Conservation (phyloP, 2,888 invertebrate genomes). For the Cybosia mesomella region DNA sequence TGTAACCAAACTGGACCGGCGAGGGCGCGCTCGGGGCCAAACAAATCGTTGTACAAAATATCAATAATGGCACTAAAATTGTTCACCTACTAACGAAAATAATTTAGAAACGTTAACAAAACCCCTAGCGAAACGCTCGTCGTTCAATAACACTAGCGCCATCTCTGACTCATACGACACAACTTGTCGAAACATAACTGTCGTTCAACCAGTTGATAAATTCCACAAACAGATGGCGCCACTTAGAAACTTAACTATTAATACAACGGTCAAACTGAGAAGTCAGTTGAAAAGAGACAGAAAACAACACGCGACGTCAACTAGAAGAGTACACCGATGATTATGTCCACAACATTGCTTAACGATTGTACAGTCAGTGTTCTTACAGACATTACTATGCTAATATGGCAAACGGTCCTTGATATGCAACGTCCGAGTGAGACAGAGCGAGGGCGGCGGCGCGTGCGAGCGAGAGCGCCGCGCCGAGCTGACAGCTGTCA, state of each 20-base stretch:
- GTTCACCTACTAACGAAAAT: conserved; percentile 51
- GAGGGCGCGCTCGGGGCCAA: conserved; percentile 27
- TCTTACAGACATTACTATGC: conserved; percentile 66
- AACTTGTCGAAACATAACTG: conserved; percentile 7
- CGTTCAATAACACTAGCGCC: conserved; percentile 22
- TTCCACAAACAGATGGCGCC: conserved; percentile 22
- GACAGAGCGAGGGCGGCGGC: conserved; percentile 53
- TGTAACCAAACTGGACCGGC: conserved; percentile 33
- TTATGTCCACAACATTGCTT: conserved; percentile 80
- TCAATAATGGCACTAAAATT: conserved; percentile 59
- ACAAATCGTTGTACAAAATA: conserved; percentile 48
- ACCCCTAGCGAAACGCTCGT: conserved; percentile 29
- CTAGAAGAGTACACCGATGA: conserved; percentile 74
- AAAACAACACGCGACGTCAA: conserved; percentile 63
- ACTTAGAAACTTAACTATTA: conserved; percentile 44
- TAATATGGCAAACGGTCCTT: conserved; percentile 84
- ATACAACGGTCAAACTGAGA: conserved; percentile 48
- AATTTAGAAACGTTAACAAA: conserved; percentile 51
- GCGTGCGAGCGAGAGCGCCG: conserved; percentile 62
- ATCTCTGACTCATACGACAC: conserved; percentile 13
- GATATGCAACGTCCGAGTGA: conserved; percentile 74
- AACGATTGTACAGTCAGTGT: conserved; percentile 66
- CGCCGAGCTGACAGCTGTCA: conserved; percentile 39
- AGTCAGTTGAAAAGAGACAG: conserved; percentile 48
- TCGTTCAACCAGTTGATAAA: background rate